These are phyloP conservation scores for Ptychoptera contaminata DNA, from an alignment of 2,888 invertebrate genomes.

Conservation along the genomic window DNA sequence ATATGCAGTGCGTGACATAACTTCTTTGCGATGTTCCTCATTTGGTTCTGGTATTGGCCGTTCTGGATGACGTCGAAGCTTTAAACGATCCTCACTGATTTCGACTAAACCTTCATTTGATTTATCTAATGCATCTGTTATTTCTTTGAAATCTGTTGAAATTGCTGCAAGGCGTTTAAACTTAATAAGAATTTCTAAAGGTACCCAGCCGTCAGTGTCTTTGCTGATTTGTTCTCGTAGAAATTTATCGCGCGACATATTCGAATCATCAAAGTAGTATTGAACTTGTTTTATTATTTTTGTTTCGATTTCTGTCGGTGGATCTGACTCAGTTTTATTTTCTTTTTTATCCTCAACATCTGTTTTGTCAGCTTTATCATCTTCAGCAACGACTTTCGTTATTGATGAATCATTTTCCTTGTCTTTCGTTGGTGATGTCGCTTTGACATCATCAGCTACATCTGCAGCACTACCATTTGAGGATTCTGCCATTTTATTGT, in stretches of 20 bases:
- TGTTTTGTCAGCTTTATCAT: too few species aligned
- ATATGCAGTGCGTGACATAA: conserved; percentile 64
- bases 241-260: conserved; percentile 85
- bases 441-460: too few species aligned
- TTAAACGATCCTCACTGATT: conserved; percentile 39
- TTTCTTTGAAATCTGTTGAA: conserved; percentile 48
- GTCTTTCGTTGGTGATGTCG: too few species aligned
- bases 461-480: too few species aligned
- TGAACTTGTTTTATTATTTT: conserved; percentile 50
- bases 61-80: conserved; percentile 53
- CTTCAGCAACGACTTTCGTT: too few species aligned
- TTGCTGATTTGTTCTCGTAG: conserved; percentile 69
- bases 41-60: conserved; percentile 63
- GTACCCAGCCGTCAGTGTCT: conserved; percentile 87
- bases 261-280: conserved; percentile 68
- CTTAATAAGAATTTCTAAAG: conserved; percentile 63
- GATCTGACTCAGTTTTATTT: not conserved
- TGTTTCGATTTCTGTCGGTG: conserved; percentile 33
- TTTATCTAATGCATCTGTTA: conserved; percentile 58
- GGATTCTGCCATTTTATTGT: too few species aligned
- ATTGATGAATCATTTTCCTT: too few species aligned
- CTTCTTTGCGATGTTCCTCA: conserved; percentile 64
- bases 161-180: conserved; percentile 75
- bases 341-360: not conserved
- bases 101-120: conserved; percentile 57